Evolutionary conservation across 1,140 invertebrate genomes (phyloP), one percentile per base, ranked within the genome.

Genomic region (Hylaeus anthracinus): DNA sequence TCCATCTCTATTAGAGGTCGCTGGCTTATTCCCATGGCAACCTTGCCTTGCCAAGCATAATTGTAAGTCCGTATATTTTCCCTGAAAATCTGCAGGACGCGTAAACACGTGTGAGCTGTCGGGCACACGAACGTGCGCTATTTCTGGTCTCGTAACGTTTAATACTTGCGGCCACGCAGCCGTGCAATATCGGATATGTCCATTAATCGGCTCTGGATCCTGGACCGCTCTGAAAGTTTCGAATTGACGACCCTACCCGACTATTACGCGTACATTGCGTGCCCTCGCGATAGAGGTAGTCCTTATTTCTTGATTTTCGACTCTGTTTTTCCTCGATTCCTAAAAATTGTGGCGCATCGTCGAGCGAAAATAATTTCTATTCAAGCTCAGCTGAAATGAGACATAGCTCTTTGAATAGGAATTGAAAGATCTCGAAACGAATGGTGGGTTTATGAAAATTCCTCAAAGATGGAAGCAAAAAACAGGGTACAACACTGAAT

Each of bases 1-100:
- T 85, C 85, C 85, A 86, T 87, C 79, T 87, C 83, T 79, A 88
- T 88, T 87, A 87, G 81, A 85, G 84, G 79, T 77, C 65, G 81
- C 81, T 66, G 79, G 83, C 76, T 85, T 87, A 88, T 88, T 83
- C 81, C 87, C 85, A 88, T 87, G 87, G 87, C 82, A 83, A 85
- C 85, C 67, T 72, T 41, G 61, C 75, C 83, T 70, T 71, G 64
- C 60, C 41, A 26, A 6, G 53, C 64, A 63, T 61, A 70, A 64
- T 72, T 73, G 71, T 82, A 83, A 83, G 80, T 79, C 76, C 64
- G 66, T 73, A 66, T 77, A 72, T 82, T 79, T 72, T 79, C 71
- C 72, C 79, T 64, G 71, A 73, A 84, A 84, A 84, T 82, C 81
- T 80, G 80, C 37, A 60, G 56, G 14, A 63, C 39, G 37, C 72